These are phyloP conservation scores for Oreochromis tanganicae DNA, from an alignment of 2,113 vertebrate species.

Conservation along the genomic window DNA sequence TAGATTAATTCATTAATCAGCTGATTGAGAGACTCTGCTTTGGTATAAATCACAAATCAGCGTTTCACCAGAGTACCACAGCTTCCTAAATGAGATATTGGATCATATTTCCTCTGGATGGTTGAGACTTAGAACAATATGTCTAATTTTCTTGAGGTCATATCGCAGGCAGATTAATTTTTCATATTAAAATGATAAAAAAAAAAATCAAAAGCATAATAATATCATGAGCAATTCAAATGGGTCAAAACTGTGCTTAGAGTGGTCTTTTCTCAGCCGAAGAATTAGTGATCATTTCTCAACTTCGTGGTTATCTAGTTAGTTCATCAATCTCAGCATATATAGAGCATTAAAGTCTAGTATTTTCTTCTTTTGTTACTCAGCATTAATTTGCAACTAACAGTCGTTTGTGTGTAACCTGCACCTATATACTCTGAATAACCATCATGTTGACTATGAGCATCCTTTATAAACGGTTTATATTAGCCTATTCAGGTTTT, in stretches of 20 bases:
- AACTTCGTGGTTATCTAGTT: neutral
- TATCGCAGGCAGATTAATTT: neutral
- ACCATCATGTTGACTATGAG: neutral
- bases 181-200: neutral
- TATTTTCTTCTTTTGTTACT: neutral
- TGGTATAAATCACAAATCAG: neutral
- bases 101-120: neutral
- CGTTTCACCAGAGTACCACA: neutral
- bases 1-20: neutral
- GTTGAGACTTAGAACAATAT: neutral
- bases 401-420: neutral
- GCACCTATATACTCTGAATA: neutral
- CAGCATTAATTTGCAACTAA: neutral
- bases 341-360: neutral
- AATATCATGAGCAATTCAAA: neutral
- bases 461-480: neutral
- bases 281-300: neutral
- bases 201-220: neutral
- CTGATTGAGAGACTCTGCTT: neutral
- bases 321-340: neutral
- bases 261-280: neutral
- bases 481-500: neutral
- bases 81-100: neutral
- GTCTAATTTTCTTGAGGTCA: neutral
- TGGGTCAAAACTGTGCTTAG: neutral